Evolutionary conservation across 2,888 invertebrate species (phyloP).

Genomic region (Rotaria magnacalcarata): DNA sequence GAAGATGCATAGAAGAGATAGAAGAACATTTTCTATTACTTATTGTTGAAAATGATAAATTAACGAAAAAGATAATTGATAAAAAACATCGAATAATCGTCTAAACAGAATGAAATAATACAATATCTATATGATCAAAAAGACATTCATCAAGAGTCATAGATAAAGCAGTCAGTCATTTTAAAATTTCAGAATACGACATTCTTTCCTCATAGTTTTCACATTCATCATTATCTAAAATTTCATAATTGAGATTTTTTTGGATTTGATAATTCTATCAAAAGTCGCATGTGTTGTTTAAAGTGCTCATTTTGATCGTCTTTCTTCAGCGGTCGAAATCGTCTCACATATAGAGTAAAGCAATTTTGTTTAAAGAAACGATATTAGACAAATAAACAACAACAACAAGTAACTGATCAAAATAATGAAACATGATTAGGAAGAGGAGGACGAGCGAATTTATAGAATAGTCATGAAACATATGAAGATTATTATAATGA

Average conservation of each 20-base stretch:
- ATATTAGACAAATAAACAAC: neutral
- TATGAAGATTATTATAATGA: constrained; percentile 11
- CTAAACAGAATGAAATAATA: too few species aligned
- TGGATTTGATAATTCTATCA: constrained; percentile 86
- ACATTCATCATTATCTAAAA: too few species aligned
- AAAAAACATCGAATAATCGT: too few species aligned
- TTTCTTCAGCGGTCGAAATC: constrained; percentile 95
- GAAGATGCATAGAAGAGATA: too few species aligned
- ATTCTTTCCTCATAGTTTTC: too few species aligned
- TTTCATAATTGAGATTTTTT: neutral
- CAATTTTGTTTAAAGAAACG: constrained; percentile 45
- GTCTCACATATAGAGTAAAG: constrained; percentile 93
- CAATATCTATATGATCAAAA: too few species aligned
- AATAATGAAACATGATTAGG: neutral
- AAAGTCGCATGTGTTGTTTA: constrained; percentile 85
- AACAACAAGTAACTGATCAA: neutral
- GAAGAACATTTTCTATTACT: too few species aligned
- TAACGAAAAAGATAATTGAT: too few species aligned
- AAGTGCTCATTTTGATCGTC: constrained; percentile 90
- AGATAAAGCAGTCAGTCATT: too few species aligned
- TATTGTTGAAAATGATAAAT: too few species aligned
- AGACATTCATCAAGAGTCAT: too few species aligned
- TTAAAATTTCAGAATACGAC: too few species aligned
- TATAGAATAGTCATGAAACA: neutral
- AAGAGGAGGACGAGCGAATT: neutral